phyloP scores from a whole-genome alignment of 2,113 vertebrate genomes.

The Girardinichthys multiradiatus region DNA sequence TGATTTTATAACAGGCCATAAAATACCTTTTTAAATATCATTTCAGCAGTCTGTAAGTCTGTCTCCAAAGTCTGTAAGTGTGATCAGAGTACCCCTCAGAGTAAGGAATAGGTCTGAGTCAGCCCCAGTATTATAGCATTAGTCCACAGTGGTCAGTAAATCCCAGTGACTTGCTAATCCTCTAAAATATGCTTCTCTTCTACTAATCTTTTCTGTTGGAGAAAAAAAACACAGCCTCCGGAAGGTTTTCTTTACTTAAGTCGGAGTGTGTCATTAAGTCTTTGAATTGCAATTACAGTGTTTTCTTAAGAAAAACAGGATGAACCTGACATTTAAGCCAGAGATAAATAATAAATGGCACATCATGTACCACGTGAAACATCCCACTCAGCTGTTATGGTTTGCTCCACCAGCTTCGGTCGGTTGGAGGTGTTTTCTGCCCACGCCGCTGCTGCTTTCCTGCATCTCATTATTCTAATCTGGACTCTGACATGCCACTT shows the following conservation, averaged over 20 bases:
- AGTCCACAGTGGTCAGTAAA: conserved; percentile 57
- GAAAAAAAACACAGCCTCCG: conserved; percentile 22
- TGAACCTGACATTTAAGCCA: conserved; percentile 12
- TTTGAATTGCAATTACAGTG: conserved; percentile 22
- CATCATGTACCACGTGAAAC: not conserved
- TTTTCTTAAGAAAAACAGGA: conserved; percentile 3
- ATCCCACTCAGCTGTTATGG: conserved; percentile 19
- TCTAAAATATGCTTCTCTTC: conserved; percentile 68
- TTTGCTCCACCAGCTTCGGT: conserved; percentile 20
- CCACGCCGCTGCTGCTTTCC: conserved; percentile 22
- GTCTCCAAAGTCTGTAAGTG: not conserved
- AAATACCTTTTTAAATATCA: not conserved
- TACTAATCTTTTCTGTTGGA: conserved; percentile 64
- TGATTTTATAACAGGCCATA: not conserved
- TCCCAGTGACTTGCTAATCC: conserved; percentile 69
- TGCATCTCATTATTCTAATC: conserved; percentile 12
- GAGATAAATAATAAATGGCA: conserved; percentile 30
- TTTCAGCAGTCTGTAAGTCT: not conserved
- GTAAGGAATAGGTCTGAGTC: conserved; percentile 20
- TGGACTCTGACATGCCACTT: conserved; percentile 28
- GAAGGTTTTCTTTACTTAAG: conserved; percentile 17
- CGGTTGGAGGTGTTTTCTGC: conserved; percentile 10
- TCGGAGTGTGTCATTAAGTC: conserved; percentile 17
- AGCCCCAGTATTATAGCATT: conserved; percentile 31
- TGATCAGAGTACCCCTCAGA: conserved; percentile 1